Evolutionary conservation across 2,797 vertebrate species (phyloP), one percentile per base, ranked within the genome.

Genomic region (Takifugu ocellatus): DNA sequence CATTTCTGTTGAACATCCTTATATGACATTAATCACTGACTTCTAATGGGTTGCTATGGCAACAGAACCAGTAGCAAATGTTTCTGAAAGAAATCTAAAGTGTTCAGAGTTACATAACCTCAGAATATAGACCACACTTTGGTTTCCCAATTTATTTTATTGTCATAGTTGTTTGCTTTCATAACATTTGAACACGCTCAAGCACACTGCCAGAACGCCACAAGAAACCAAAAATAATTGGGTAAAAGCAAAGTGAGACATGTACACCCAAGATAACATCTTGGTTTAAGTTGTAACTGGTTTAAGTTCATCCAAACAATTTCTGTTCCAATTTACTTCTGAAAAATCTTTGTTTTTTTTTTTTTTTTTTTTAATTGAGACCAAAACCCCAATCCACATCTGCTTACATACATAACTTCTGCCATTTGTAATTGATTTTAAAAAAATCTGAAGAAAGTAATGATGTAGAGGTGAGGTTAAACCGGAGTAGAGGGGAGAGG

Each of bases 111-210:
- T 16, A 44, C 14, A n/a, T 44, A 5, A 6, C 5, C 21, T 46
- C 16, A 46, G 44, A 46, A 46, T 39, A 39, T 39, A 15, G 11
- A 25, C 48, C 25, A 68, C 50, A 15, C 51, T 31, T 49, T 6
- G 6, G 51, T 78, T 87, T 93, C 93, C 92, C 93, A 95, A 94
- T 94, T 88, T 90, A 89, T 94, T 98, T 99, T 97, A 98, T 98
- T 99, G 93, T 96, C 92, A 93, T 93, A 94, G 92, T 93, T 92
- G 92, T 95, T 83, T 92, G 84, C 91, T 91, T 95, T 91, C 91
- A 90, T 94, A 95, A 94, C 92, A 94, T 91, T 92, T 93, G 93
- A 92, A 90, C 87, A 88, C 91, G 91, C 88, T 92, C 91, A 85
- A 89, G 91, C 92, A 92, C 91, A 89, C 87, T 74, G 92, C 90